Base-by-base conservation (phyloP, 2,113 vertebrate genomes). In the Anguilla japonica region DNA sequence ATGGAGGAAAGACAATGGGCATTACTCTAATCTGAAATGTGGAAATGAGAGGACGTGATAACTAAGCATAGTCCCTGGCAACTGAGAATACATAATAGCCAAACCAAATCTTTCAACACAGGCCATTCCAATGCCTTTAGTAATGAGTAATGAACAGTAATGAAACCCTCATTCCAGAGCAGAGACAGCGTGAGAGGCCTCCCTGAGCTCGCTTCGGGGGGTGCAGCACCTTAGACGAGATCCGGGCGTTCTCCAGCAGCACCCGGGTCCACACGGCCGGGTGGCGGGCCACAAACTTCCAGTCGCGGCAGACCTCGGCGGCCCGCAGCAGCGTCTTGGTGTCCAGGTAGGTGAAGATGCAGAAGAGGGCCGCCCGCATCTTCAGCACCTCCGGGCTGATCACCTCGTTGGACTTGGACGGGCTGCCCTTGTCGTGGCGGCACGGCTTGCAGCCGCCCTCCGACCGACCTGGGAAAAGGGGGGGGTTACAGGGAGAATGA, bases 331-430 rank as follows among this genome's bases (percentile, higher is more conserved):
- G 89, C 0, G 97, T 97, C 88, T 91, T 94, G 6, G 96, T 96
- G 89, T 98, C 97, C 94, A 99, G 93, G 93, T 97, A 99, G 41
- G 96, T 97, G 91, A 98, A 97, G 89, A 98, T 96, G 87, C 97
- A 98, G 92, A 98, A 98, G 0, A 99, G 95, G 15, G 97, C 97
- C 0, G 97, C 97, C 63, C 97, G 90, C 95, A 97, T 95, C 93
- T 95, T 95, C 92, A 98, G 93, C 88, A 95, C 94, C 91, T 96
- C 97, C 0, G 95, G 96, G 91, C 95, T 96, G 94, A 97, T 95
- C 34, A 94, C 95, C 81, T 96, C 95, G 0, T 96, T 95, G 87
- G 91, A 92, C 90, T 94, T 93, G 0, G 94, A 95, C 0, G 94
- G 95, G 91, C 96, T 83, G 46, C 41, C 92, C 87, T 95, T 90